phyloP scores from a whole-genome alignment of 2,888 invertebrate genomes.

The Criorhina ranunculi region DNA sequence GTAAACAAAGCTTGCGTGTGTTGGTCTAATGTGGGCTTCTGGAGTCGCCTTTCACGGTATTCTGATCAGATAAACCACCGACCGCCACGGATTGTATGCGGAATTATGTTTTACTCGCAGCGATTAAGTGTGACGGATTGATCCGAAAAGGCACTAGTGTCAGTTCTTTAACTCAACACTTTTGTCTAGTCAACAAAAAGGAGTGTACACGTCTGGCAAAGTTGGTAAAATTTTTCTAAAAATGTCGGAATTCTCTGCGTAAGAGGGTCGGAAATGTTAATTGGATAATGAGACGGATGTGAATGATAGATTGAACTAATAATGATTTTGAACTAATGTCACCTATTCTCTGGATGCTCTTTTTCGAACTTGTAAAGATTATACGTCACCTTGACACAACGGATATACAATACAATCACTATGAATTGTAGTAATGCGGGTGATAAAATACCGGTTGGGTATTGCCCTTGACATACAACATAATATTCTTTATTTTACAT shows the following conservation, averaged over 20 bases:
- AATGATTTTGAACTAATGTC: background rate
- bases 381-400: background rate
- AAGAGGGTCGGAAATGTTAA: background rate
- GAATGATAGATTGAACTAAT: background rate
- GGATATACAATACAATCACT: background rate
- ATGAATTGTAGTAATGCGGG: background rate
- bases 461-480: constrained; percentile 62
- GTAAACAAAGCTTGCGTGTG: constrained; percentile 34
- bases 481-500: constrained; percentile 30
- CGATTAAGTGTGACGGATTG: constrained; percentile 45
- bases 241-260: background rate
- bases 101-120: constrained; percentile 20
- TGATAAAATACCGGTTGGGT: constrained; percentile 25
- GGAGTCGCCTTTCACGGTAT: constrained; percentile 20
- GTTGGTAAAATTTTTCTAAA: background rate
- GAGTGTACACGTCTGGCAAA: background rate
- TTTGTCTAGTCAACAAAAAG: background rate
- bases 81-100: background rate
- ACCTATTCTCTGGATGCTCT: too few species aligned
- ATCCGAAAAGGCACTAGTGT: constrained; percentile 33
- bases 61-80: constrained; percentile 28
- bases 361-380: background rate
- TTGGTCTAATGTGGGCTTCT: constrained; percentile 19
- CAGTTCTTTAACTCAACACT: background rate
- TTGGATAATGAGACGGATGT: background rate